These are phyloP conservation scores for Sciurus niger DNA, from an alignment of 2,113 vertebrate species.

Conservation along the genomic window DNA sequence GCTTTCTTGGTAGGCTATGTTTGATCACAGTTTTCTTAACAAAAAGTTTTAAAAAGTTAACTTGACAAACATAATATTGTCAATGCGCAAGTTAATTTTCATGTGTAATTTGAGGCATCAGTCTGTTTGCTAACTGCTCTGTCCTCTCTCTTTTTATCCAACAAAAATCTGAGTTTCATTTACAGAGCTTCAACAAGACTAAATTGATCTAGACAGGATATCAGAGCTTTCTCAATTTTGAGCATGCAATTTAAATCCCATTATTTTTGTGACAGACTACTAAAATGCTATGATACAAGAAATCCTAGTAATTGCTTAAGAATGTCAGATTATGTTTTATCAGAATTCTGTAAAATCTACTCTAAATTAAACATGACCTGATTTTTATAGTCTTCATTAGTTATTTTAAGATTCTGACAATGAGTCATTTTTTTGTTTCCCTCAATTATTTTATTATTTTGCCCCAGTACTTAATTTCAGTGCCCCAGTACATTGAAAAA, in stretches of 20 bases:
- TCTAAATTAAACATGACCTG: not conserved
- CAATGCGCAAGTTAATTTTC: not conserved
- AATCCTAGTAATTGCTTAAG: not conserved
- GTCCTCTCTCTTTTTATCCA: not conserved
- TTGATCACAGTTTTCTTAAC: not conserved
- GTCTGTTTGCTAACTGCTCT: not conserved
- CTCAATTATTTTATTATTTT: not conserved
- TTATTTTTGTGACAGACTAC: not conserved
- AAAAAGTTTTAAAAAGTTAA: not conserved
- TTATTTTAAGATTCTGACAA: not conserved
- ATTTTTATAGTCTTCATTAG: accelerated
- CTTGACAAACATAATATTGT: conserved; percentile 25
- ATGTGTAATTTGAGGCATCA: not conserved
- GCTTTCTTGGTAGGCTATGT: not conserved
- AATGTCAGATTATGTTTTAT: not conserved
- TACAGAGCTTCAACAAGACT: not conserved
- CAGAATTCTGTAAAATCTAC: not conserved
- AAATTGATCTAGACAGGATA: not conserved
- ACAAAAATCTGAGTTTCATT: not conserved
- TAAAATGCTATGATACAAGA: not conserved
- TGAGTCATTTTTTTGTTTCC: not conserved
- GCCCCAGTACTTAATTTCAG: not conserved
- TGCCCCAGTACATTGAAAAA: not conserved
- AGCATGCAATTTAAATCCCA: not conserved
- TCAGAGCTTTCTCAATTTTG: not conserved